Evolutionary conservation across 2,113 vertebrate species (phyloP).

Genomic region (Sus scrofa): DNA sequence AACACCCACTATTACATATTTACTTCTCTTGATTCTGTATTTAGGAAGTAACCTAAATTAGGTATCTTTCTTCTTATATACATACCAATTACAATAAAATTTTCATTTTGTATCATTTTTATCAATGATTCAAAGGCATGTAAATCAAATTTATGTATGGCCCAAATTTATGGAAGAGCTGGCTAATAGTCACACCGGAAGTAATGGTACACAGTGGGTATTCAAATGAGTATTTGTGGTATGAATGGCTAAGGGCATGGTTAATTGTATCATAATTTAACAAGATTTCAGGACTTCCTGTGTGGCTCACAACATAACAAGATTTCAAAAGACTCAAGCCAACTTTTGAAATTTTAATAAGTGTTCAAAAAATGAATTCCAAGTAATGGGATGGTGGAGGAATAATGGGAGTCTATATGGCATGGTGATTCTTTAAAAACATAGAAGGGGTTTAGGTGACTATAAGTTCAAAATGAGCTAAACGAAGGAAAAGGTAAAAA

Average conservation of each 20-base stretch:
- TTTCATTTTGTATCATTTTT: slow-evolving; percentile 26
- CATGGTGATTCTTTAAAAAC: slow-evolving; percentile 21
- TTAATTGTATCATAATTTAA: neutral
- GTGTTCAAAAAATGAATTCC: neutral
- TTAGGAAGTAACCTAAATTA: neutral
- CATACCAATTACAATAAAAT: neutral
- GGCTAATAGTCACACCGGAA: neutral
- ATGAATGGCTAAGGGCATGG: slow-evolving; percentile 1
- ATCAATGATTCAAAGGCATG: neutral
- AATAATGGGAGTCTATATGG: neutral
- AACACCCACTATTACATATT: neutral
- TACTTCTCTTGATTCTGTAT: slow-evolving; percentile 3
- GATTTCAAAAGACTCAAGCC: neutral
- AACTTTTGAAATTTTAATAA: slow-evolving; percentile 9
- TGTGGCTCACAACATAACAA: no score
- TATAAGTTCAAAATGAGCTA: neutral
- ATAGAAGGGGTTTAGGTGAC: neutral
- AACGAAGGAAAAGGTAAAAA: neutral
- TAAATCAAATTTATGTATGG: neutral
- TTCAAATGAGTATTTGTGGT: neutral
- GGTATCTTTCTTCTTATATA: neutral
- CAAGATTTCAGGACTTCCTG: no score
- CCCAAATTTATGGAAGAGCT: neutral
- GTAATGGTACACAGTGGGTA: neutral
- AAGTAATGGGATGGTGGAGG: neutral